phyloP scores from a whole-genome alignment of 30 jellyfish, hydroid and myxozoan species.

The Pseudorhiza aurosa region DNA sequence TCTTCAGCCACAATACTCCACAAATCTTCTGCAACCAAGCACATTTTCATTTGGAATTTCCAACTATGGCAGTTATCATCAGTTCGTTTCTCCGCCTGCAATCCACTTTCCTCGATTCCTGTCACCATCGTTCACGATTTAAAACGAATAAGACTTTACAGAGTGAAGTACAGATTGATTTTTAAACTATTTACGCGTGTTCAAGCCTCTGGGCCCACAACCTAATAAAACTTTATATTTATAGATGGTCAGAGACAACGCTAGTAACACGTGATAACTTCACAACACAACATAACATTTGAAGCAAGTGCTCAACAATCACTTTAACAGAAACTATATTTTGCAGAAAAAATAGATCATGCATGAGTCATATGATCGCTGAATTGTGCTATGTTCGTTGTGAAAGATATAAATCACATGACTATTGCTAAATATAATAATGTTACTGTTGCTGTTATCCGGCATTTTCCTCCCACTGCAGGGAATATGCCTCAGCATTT shows the following conservation, averaged over 20 bases:
- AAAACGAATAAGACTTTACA: neutral
- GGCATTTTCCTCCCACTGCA: too few species aligned
- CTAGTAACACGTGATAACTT: neutral
- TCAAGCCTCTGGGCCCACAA: neutral
- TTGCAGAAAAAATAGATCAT: too few species aligned
- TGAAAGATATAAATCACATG: too few species aligned
- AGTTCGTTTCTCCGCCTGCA: slow-evolving; percentile 16
- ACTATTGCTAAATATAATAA: too few species aligned
- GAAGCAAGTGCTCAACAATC: neutral
- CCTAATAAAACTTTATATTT: neutral
- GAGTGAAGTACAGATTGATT: too few species aligned
- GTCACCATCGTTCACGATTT: neutral
- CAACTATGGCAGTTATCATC: slow-evolving; percentile 29
- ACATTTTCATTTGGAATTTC: slow-evolving; percentile 53
- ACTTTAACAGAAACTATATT: too few species aligned
- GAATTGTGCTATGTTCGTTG: too few species aligned
- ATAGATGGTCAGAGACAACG: neutral
- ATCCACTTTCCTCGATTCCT: neutral
- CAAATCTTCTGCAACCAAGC: slow-evolving; percentile 26
- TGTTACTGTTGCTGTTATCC: too few species aligned
- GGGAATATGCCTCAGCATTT: too few species aligned
- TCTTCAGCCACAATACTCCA: slow-evolving; percentile 59
- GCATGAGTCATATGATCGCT: neutral
- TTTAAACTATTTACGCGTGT: too few species aligned
- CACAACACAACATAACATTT: neutral